These are phyloP conservation scores for Drosophila melanica DNA, from an alignment of 1,140 invertebrate species.

Conservation along the genomic window DNA sequence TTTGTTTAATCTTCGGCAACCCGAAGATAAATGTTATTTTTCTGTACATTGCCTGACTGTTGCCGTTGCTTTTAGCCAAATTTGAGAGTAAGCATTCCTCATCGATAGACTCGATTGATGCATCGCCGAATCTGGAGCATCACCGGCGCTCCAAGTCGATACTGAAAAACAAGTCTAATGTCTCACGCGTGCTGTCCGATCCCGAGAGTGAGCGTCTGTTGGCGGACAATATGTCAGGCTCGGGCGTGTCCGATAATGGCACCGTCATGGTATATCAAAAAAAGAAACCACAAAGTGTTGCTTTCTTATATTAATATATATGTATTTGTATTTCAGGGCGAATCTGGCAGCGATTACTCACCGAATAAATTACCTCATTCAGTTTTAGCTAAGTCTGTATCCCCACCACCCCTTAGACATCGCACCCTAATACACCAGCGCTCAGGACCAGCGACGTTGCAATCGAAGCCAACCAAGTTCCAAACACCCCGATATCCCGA, in stretches of 20 bases:
- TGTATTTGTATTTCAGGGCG: slow-evolving; percentile 60
- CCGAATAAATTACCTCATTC: slow-evolving; percentile 84
- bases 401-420: slow-evolving; percentile 84
- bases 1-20: no score
- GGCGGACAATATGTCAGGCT: slow-evolving; percentile 86
- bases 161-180: slow-evolving; percentile 90
- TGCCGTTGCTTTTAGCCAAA: slow-evolving; percentile 68
- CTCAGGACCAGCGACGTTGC: slow-evolving; percentile 78
- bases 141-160: slow-evolving; percentile 90
- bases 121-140: slow-evolving; percentile 87
- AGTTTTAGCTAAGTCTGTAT: slow-evolving; percentile 84
- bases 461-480: slow-evolving; percentile 82
- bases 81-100: slow-evolving; percentile 88
- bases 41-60: slow-evolving; percentile 8
- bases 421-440: slow-evolving; percentile 82
- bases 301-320: neutral
- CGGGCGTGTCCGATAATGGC: slow-evolving; percentile 85
- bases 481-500: slow-evolving; percentile 83
- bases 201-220: slow-evolving; percentile 92
- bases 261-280: slow-evolving; percentile 70
- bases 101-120: slow-evolving; percentile 89
- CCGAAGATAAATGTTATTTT: no score
- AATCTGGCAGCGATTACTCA: slow-evolving; percentile 84
- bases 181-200: slow-evolving; percentile 84
- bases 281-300: no score